Base-by-base conservation (phyloP, 2,113 vertebrate genomes). In the Chaetodon auriga region DNA sequence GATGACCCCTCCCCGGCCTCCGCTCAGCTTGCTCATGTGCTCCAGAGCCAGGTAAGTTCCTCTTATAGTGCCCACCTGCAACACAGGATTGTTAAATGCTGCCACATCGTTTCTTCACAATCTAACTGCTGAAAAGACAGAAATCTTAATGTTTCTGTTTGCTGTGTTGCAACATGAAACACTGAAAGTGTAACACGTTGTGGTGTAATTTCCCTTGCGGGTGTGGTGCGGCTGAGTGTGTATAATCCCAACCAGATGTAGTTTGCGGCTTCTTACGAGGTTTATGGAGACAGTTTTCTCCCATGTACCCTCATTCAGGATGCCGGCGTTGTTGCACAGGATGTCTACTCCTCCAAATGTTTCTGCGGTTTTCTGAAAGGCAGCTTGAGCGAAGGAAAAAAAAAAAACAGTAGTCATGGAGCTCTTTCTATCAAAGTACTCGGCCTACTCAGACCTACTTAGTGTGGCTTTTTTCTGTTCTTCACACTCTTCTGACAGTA, bases 271-370 rank as follows among this genome's bases (percentile, higher is more conserved):
- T 68, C 91, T 87, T 87, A 96, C 96, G 0, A 96, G 86, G 71
- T 96, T 96, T 46, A 95, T 61, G 53, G 92, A 89, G 5, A 96
- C 77, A 0, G 87, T 88, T 75, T 92, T 93, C 87, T 95, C 93
- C 95, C 94, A 96, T 13, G 30, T 0, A 0, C 1, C 48, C 86
- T 96, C 96, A 13, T 95, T 80, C 45, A 90, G 1, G 69, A 96
- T 89, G 21, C 96, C 96, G 0, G 95, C 95, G 5, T 96, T 96
- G 89, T 96, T 96, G 89, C 94, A 95, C 38, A 95, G 6, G 4
- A 96, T 92, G 86, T 95, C 94, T 0, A 96, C 61, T 38, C 70
- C 89, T 46, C 95, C 93, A 6, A 94, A 95, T 18, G 57, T 88
- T 3, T 91, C 72, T 0, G 21, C 2, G 0, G 90, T 75, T 86